Evolutionary conservation across 1,140 invertebrate genomes (phyloP).

Genomic region (Listronotus bonariensis): DNA sequence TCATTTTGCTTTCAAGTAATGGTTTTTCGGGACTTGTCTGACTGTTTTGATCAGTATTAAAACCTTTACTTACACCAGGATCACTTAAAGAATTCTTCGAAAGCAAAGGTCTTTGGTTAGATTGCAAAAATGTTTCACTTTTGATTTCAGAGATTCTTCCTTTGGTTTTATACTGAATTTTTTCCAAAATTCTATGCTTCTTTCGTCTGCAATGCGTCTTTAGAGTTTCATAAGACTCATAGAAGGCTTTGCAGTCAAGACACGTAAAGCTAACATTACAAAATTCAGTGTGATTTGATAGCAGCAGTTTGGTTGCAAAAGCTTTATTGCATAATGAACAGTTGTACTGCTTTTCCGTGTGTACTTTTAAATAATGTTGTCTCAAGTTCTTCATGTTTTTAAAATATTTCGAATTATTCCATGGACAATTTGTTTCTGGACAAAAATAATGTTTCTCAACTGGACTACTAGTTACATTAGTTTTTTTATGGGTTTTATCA

Average conservation of each 20-base stretch:
- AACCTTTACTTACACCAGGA: neutral
- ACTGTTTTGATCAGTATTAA: conserved; percentile 38
- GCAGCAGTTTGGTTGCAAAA: conserved; percentile 60
- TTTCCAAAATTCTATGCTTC: conserved; percentile 55
- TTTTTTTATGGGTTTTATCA: conserved; percentile 48
- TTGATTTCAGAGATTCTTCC: conserved; percentile 24
- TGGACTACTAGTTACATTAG: conserved; percentile 20
- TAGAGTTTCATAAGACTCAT: conserved; percentile 62
- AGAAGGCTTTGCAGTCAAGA: conserved; percentile 59
- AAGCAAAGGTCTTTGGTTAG: conserved; percentile 26
- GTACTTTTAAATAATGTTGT: conserved; percentile 68
- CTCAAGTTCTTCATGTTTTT: conserved; percentile 52
- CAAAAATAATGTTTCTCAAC: conserved; percentile 48
- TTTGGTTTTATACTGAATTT: conserved; percentile 42
- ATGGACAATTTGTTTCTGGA: conserved; percentile 47
- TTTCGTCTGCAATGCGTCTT: conserved; percentile 63
- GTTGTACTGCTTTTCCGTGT: conserved; percentile 61
- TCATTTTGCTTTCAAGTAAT: conserved; percentile 43
- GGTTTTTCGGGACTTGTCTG: conserved; percentile 39
- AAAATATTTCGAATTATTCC: conserved; percentile 47
- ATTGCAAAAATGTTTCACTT: conserved; percentile 6
- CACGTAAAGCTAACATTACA: conserved; percentile 61
- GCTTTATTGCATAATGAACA: conserved; percentile 62
- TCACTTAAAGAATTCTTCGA: conserved; percentile 39
- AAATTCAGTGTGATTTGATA: conserved; percentile 58